Percentiles rank a stretch among this genome's conserved stretches.
phyloP scores from a whole-genome alignment of 2,888 invertebrate genomes.

The Osedax fenrisi region DNA sequence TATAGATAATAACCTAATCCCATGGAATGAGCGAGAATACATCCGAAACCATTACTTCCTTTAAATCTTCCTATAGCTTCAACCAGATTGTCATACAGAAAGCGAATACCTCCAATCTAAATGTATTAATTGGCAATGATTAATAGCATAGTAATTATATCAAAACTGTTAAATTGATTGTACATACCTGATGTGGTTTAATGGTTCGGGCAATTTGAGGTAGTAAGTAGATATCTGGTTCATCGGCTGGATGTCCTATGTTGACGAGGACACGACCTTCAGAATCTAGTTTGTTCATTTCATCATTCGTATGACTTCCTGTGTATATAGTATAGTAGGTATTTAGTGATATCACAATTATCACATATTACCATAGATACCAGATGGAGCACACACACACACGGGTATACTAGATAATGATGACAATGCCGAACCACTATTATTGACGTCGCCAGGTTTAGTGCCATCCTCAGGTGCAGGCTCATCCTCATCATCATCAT shows the following conservation, averaged over 20 bases:
- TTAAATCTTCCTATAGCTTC: conserved; percentile 80
- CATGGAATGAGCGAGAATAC: conserved; percentile 96
- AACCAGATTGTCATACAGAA: conserved; percentile 88
- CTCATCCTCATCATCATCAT: conserved; percentile 67
- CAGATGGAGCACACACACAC: too few relatives aligned
- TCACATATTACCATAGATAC: too few relatives aligned
- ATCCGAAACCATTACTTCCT: conserved; percentile 78
- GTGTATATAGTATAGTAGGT: conserved; percentile 80
- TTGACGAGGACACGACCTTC: conserved; percentile 82
- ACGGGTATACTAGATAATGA: background rate
- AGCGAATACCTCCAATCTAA: conserved; percentile 80
- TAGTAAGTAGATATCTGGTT: conserved; percentile 78
- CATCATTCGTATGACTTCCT: conserved; percentile 76
- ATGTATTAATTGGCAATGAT: background rate
- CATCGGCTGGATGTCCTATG: conserved; percentile 77
- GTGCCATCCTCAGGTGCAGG: conserved; percentile 46
- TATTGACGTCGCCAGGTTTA: conserved; percentile 62
- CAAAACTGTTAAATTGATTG: background rate
- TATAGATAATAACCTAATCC: too few relatives aligned
- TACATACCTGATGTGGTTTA: conserved; percentile 77
- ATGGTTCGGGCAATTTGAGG: conserved; percentile 75
- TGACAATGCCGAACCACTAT: background rate
- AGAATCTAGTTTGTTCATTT: conserved; percentile 77
- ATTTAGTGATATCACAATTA: too few relatives aligned
- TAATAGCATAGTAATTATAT: too few relatives aligned